A percentile compares a stretch with the other conserved stretches of the same genome.
Conservation (phyloP, 2,113 vertebrate species). For the Uria aalge region DNA sequence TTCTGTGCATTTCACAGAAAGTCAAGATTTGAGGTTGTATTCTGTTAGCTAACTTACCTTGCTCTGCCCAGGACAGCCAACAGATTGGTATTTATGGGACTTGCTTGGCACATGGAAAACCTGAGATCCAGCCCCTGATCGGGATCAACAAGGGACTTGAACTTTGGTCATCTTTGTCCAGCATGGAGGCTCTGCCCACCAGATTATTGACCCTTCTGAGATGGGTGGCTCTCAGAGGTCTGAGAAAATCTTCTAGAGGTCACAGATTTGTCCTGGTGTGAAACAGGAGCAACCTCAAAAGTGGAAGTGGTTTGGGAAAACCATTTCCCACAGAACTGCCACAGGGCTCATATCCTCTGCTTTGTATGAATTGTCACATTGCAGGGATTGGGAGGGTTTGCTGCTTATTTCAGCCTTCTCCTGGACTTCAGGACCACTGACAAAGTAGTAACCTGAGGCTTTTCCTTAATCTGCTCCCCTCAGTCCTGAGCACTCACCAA, state of each 20-base stretch:
- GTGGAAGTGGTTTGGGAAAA: slow-evolving; percentile 19
- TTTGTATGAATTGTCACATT: background rate
- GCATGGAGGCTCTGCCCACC: background rate
- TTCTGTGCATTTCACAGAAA: background rate
- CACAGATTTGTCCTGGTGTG: background rate
- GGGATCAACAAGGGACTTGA: background rate
- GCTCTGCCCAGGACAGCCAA: background rate
- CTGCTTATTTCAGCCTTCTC: background rate
- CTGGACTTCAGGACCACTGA: background rate
- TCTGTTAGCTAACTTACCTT: background rate
- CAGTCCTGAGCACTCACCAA: background rate
- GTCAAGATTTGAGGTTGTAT: background rate
- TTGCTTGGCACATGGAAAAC: background rate
- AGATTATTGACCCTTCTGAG: background rate
- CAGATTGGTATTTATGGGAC: background rate
- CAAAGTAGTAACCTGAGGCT: background rate
- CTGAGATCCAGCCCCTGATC: background rate
- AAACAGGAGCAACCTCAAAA: background rate
- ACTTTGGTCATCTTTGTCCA: background rate
- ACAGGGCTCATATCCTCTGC: background rate
- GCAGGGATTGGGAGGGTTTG: background rate
- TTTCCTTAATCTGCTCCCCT: background rate
- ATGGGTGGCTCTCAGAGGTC: background rate
- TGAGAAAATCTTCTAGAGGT: background rate
- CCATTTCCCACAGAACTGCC: background rate